A percentile compares a stretch with the other conserved stretches of the same genome.
These are phyloP conservation scores for Radopholus similis DNA, from an alignment of 1,140 invertebrate genomes.

Conservation along the genomic window DNA sequence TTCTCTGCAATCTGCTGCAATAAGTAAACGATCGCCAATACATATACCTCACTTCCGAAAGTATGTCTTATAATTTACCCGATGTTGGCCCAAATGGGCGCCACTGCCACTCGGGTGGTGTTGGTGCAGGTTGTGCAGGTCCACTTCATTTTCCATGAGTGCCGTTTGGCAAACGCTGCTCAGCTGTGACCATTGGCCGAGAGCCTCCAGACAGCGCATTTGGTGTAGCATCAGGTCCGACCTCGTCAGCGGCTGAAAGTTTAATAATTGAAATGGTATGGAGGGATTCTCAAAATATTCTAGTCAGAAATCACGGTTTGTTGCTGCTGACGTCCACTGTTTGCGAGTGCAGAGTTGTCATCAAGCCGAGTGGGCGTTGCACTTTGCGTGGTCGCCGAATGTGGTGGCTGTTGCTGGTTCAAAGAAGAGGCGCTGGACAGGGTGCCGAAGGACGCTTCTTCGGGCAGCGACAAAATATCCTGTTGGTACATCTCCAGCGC, in stretches of 20 bases:
- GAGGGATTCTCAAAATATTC: no score
- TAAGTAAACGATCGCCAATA: neutral
- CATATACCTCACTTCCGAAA: no score
- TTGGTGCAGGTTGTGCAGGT: conserved; percentile 1
- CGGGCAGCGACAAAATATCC: conserved; percentile 51
- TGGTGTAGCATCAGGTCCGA: conserved; percentile 79
- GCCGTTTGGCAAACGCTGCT: conserved; percentile 30
- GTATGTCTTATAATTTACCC: no score
- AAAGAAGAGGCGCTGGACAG: neutral
- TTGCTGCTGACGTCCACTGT: no score
- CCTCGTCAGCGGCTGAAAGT: neutral
- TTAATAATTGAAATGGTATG: no score
- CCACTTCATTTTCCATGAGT: conserved; percentile 21
- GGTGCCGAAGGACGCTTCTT: neutral
- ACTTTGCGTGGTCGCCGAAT: neutral
- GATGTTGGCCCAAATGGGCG: no score
- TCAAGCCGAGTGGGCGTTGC: neutral
- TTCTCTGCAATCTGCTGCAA: neutral
- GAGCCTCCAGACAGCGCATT: conserved; percentile 91
- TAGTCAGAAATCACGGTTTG: no score
- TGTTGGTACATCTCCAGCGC: conserved; percentile 78
- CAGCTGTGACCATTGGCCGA: conserved; percentile 82
- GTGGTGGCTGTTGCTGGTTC: neutral
- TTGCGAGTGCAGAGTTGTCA: no score
- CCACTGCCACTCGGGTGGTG: no score